Evolutionary conservation across 2,113 vertebrate genomes (phyloP).

Genomic region (Cyphomyrus plagiostoma): DNA sequence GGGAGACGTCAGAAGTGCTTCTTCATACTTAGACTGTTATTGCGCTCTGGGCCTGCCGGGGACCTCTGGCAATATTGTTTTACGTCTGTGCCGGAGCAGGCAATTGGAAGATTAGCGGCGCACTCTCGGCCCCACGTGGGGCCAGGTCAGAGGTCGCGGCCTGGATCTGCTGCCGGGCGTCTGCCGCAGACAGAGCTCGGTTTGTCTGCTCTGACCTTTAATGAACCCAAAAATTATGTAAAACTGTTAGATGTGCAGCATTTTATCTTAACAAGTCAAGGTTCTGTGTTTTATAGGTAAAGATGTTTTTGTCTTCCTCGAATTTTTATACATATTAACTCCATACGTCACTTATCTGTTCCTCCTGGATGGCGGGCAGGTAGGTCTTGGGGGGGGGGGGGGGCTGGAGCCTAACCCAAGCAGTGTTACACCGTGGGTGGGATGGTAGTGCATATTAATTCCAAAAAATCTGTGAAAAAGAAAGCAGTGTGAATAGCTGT

Average conservation of each 20-base stretch:
- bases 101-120: slow-evolving; percentile 32
- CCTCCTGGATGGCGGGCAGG: background rate
- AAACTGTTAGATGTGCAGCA: background rate
- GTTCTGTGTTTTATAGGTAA: background rate
- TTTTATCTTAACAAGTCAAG: background rate
- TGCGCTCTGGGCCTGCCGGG: slow-evolving; percentile 60
- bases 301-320: background rate
- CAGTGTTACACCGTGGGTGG: background rate
- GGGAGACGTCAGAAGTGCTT: slow-evolving; percentile 58
- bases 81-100: slow-evolving; percentile 40
- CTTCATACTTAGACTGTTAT: slow-evolving; percentile 66
- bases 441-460: background rate
- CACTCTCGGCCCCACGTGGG: background rate
- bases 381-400: background rate
- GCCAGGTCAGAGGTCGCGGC: background rate
- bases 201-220: background rate
- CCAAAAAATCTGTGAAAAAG: background rate
- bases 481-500: background rate
- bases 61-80: slow-evolving; percentile 66
- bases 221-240: background rate
- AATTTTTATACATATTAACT: background rate
- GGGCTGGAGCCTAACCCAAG: background rate
- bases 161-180: background rate
- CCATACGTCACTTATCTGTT: background rate
- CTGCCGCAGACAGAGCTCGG: background rate